Base-by-base conservation (phyloP, 2,113 vertebrate genomes). In the Callopanchax toddi region DNA sequence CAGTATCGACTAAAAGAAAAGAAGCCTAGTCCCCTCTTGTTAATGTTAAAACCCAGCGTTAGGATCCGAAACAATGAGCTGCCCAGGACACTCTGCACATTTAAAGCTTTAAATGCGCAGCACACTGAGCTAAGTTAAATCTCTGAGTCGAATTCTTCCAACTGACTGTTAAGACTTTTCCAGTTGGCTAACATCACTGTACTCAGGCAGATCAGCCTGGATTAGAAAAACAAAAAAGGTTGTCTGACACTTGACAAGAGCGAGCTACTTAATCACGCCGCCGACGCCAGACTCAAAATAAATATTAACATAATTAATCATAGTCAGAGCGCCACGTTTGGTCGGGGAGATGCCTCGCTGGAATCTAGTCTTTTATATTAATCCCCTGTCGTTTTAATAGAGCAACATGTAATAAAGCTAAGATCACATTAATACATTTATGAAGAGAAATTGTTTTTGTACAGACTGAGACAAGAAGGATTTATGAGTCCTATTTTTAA, bases 261-360 rank as follows among this genome's bases (percentile, higher is more conserved):
- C 72, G 43, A 77, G 71, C 78, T 73, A 57, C 82, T 90, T 90
- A 93, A 91, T 91, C 73, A 36, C 62, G 69, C 59, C 52, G 3
- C 49, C 60, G 62, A 75, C 69, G 81, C 60, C 81, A 75, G 89
- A 75, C 76, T 68, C 59, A 52, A 67, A 90, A 82, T 83, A 93
- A 93, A 94, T 83, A 92, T 89, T 89, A 88, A 86, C 72, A 85
- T 86, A 89, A 94, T 92, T 89, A 92, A 92, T 92, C 36, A 60
- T 58, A 80, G 85, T 86, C 90, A 32, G 82, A 52, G 54, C 75
- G 70, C 88, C 90, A 86, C 42, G 85, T 67, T 74, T 52, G 83
- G 81, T 77, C 81, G 89, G 84, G 84, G 36, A 56, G 42, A 60
- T 74, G 82, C 79, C 71, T 80, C 79, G 36, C 48, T 70, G 57